phyloP scores from a whole-genome alignment of 2,888 invertebrate genomes.

The Rhodophaea formosa region DNA sequence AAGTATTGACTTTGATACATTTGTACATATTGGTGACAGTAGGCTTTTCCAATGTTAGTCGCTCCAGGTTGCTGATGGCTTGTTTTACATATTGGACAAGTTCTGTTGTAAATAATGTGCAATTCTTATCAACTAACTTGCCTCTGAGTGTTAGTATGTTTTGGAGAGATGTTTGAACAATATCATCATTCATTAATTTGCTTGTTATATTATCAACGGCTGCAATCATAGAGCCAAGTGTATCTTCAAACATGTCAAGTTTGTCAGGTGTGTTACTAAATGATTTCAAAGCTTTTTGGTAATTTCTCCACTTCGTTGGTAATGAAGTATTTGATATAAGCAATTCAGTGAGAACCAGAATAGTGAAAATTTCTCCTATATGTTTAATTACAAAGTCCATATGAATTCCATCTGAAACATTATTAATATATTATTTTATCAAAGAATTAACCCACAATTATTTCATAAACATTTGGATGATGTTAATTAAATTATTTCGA shows the following conservation, averaged over 20 bases:
- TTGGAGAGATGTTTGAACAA: conserved; percentile 83
- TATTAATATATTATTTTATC: too few relatives aligned
- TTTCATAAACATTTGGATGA: too few relatives aligned
- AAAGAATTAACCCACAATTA: background rate
- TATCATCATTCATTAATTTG: conserved; percentile 84
- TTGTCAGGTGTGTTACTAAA: conserved; percentile 83
- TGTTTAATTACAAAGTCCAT: conserved; percentile 76
- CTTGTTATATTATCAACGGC: conserved; percentile 86
- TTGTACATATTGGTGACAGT: conserved; percentile 78
- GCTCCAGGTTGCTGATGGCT: conserved; percentile 83
- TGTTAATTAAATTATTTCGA: too few relatives aligned
- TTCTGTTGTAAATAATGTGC: conserved; percentile 78
- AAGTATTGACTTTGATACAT: conserved; percentile 84
- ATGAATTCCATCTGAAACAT: conserved; percentile 67
- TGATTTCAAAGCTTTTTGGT: conserved; percentile 87
- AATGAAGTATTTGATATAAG: conserved; percentile 67
- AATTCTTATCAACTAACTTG: conserved; percentile 71
- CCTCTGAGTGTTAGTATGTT: conserved; percentile 62
- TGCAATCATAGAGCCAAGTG: conserved; percentile 85
- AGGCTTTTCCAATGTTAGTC: conserved; percentile 69
- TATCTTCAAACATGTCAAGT: conserved; percentile 81
- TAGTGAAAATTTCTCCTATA: conserved; percentile 84
- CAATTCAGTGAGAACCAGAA: conserved; percentile 84
- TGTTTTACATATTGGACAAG: conserved; percentile 84
- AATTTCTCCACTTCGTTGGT: conserved; percentile 86